These are phyloP conservation scores for Parambassis ranga DNA, from an alignment of 2,797 vertebrate genomes.

Conservation along the genomic window DNA sequence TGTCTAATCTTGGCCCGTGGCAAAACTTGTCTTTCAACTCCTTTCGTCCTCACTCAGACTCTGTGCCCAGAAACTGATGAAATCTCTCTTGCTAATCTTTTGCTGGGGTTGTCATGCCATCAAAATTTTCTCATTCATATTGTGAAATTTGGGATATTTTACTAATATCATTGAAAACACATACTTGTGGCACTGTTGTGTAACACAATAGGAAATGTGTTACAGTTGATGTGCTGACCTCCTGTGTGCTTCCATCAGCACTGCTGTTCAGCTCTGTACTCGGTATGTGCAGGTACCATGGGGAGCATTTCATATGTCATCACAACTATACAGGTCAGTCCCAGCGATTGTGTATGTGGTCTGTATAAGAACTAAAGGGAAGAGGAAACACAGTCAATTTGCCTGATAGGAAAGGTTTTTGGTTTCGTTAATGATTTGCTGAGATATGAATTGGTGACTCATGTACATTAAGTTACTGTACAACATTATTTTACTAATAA, in stretches of 20 bases:
- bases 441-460: no score
- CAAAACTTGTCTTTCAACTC: constrained; percentile 58
- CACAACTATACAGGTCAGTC: constrained; percentile 43
- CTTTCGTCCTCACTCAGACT: constrained; percentile 34
- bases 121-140: constrained; percentile 19
- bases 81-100: constrained; percentile 33
- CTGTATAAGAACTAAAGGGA: not conserved
- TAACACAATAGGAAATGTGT: not conserved
- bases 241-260: constrained; percentile 5
- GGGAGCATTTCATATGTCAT: constrained; percentile 62
- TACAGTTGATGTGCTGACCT: constrained; percentile 30
- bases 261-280: constrained; percentile 45
- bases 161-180: no score
- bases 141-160: constrained; percentile 9
- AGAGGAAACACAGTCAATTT: not conserved
- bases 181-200: not conserved
- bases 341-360: constrained; percentile 11
- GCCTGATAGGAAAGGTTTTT: not conserved
- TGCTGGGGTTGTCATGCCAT: constrained; percentile 6
- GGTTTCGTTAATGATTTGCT: no score
- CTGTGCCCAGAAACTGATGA: constrained; percentile 25
- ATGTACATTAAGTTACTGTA: no score
- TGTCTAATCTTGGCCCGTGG: constrained; percentile 82
- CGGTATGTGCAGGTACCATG: constrained; percentile 24
- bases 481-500: no score